These are phyloP conservation scores for Rallus crepitans DNA, from an alignment of 2,797 vertebrate genomes.

Conservation along the genomic window DNA sequence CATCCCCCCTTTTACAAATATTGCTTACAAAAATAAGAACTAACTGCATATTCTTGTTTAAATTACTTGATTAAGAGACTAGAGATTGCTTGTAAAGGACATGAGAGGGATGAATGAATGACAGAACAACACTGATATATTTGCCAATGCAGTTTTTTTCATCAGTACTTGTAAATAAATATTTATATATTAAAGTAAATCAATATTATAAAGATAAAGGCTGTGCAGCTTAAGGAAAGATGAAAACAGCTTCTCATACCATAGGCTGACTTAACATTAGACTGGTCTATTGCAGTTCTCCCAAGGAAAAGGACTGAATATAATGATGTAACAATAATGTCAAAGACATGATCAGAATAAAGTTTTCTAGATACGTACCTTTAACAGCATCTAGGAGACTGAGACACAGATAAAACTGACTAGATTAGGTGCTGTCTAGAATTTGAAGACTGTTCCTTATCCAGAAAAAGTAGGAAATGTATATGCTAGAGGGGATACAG, in stretches of 20 bases:
- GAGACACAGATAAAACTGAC: neutral
- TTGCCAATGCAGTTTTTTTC: neutral
- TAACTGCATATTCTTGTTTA: neutral
- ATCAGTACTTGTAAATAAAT: neutral
- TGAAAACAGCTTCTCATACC: neutral
- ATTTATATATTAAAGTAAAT: neutral
- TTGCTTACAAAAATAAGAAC: neutral
- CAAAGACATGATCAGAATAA: neutral
- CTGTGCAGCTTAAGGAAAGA: neutral
- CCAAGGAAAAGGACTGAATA: neutral
- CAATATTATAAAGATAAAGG: neutral
- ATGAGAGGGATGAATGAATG: rapidly evolving
- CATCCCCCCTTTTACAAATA: neutral
- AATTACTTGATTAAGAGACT: neutral
- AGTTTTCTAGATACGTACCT: neutral
- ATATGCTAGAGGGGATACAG: neutral
- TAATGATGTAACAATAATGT: neutral
- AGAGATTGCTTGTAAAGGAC: neutral
- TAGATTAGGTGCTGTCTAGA: neutral
- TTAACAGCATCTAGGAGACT: neutral
- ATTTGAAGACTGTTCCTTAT: neutral
- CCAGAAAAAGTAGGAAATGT: neutral
- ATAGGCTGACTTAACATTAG: neutral
- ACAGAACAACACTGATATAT: neutral
- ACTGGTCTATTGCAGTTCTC: neutral